phyloP scores from a whole-genome alignment of 2,797 vertebrate species.

The Molossus alvarezi region DNA sequence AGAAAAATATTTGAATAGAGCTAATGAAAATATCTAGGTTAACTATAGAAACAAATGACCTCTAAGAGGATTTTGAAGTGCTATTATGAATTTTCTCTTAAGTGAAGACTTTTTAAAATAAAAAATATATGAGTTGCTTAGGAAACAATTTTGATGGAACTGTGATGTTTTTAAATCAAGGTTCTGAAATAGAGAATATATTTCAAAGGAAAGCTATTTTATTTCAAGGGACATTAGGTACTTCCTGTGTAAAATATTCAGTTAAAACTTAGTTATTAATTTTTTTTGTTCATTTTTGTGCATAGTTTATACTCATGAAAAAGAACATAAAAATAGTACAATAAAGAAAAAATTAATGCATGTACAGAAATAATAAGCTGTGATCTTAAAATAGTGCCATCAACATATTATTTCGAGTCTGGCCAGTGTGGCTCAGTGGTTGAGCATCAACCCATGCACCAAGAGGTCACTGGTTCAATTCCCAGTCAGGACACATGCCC shows the following conservation, averaged over 20 bases:
- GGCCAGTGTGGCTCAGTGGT: too few species aligned
- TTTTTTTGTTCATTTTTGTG: constrained; percentile 11
- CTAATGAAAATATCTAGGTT: neutral
- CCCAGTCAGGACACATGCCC: too few species aligned
- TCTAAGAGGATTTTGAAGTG: neutral
- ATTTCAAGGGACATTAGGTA: neutral
- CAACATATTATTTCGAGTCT: neutral
- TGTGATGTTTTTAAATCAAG: neutral
- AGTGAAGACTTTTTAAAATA: neutral
- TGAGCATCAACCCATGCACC: too few species aligned
- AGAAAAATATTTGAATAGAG: neutral
- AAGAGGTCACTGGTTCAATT: too few species aligned
- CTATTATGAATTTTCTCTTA: neutral
- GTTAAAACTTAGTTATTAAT: neutral
- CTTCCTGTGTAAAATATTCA: neutral
- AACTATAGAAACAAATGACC: neutral
- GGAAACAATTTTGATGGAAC: neutral
- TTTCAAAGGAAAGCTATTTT: neutral
- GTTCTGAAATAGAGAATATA: neutral
- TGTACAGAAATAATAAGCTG: neutral
- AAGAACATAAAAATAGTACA: neutral
- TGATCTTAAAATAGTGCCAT: neutral
- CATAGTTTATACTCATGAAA: neutral
- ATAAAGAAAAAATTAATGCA: neutral
- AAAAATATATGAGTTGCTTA: constrained; percentile 4